Conservation (phyloP, 2,113 vertebrate species). For the Sinocyclocheilus rhinocerous region DNA sequence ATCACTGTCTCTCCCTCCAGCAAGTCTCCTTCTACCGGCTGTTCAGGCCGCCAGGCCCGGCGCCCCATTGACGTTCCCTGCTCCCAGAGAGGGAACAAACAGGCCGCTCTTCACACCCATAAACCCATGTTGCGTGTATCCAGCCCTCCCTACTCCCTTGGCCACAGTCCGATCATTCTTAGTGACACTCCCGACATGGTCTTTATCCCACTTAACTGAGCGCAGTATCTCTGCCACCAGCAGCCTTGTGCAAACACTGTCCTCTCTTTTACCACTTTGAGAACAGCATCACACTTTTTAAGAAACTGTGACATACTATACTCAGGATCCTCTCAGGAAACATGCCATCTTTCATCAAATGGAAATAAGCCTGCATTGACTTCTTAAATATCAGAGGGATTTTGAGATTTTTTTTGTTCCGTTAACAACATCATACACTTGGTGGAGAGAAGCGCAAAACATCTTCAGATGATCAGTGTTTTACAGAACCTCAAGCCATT, state of each 20-base stretch:
- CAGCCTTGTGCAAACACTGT: not conserved
- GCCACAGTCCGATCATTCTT: slow-evolving; percentile 58
- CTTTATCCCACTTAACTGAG: slow-evolving; percentile 64
- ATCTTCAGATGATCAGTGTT: slow-evolving; percentile 43
- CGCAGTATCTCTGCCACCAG: not conserved
- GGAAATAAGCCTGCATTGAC: slow-evolving; percentile 4
- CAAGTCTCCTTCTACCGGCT: slow-evolving; percentile 45
- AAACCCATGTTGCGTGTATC: slow-evolving; percentile 71
- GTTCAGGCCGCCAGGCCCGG: slow-evolving; percentile 37
- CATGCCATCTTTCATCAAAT: slow-evolving; percentile 30
- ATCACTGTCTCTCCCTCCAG: slow-evolving; percentile 37
- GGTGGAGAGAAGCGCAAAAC: slow-evolving; percentile 61
- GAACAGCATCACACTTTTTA: slow-evolving; percentile 23
- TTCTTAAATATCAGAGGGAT: slow-evolving; percentile 1
- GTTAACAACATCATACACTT: slow-evolving; percentile 16
- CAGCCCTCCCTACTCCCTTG: slow-evolving; percentile 66
- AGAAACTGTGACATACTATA: slow-evolving; percentile 28
- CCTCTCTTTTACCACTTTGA: not conserved
- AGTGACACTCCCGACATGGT: slow-evolving; percentile 56
- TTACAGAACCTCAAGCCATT: slow-evolving; percentile 67
- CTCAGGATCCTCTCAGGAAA: slow-evolving; percentile 61
- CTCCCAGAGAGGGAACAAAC: slow-evolving; percentile 56
- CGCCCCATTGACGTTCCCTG: slow-evolving; percentile 42
- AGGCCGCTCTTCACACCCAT: slow-evolving; percentile 65
- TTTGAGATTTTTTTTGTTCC: not conserved